phyloP scores from a whole-genome alignment of 1,140 invertebrate genomes.

The Onthophagus taurus region DNA sequence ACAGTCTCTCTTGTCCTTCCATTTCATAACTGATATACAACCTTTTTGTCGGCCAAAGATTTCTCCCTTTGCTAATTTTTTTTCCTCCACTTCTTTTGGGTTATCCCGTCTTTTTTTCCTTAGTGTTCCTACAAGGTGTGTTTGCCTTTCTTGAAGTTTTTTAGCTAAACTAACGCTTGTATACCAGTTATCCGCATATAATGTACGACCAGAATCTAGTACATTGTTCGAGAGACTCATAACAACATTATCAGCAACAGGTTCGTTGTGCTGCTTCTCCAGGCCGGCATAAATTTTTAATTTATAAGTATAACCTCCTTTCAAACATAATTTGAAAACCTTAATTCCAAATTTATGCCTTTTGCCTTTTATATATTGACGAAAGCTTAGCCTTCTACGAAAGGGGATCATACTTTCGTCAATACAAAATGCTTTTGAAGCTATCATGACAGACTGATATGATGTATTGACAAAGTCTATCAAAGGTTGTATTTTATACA shows the following conservation, averaged over 20 bases:
- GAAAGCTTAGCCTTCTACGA: slow-evolving; percentile 32
- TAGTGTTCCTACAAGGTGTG: slow-evolving; percentile 32
- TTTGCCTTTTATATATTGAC: slow-evolving; percentile 37
- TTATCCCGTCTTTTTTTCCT: slow-evolving; percentile 23
- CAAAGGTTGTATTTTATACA: slow-evolving; percentile 4
- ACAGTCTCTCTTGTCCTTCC: slow-evolving; percentile 28
- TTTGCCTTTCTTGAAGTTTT: slow-evolving; percentile 31
- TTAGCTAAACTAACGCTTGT: slow-evolving; percentile 31
- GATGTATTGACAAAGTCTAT: slow-evolving; percentile 4
- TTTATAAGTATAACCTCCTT: slow-evolving; percentile 33
- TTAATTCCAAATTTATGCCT: slow-evolving; percentile 37
- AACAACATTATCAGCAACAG: slow-evolving; percentile 21
- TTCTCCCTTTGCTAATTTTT: slow-evolving; percentile 28
- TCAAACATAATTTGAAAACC: slow-evolving; percentile 36
- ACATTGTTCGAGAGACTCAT: slow-evolving; percentile 20
- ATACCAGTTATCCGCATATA: slow-evolving; percentile 38
- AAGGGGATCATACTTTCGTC: slow-evolving; percentile 38
- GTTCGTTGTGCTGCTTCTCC: slow-evolving; percentile 11
- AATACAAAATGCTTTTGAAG: slow-evolving; percentile 14
- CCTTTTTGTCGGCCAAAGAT: slow-evolving; percentile 22
- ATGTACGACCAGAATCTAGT: slow-evolving; percentile 27
- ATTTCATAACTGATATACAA: slow-evolving; percentile 30
- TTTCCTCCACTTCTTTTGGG: slow-evolving; percentile 21
- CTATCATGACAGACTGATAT: neutral
- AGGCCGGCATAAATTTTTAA: slow-evolving; percentile 33